Base-by-base conservation (phyloP, 2,888 invertebrate genomes). In the Cephus runcator region DNA sequence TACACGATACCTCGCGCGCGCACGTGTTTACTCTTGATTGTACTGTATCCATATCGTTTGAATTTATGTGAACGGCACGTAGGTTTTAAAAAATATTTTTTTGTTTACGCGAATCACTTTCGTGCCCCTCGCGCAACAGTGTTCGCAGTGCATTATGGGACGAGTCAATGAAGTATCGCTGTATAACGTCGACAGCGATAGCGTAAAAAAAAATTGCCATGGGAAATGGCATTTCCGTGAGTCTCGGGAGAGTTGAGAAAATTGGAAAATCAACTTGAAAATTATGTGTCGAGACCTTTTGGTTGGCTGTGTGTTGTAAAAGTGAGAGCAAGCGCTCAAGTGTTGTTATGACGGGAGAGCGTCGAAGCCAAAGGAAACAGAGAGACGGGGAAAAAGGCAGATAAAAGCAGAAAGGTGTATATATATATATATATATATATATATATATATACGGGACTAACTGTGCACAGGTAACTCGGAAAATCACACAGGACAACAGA, bases 291-390 rank as follows among this genome's bases (percentile, higher is more conserved):
- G 56, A 56, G 23, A 23, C 56, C 56, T 56, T 56, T 56, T 56
- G 56, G 56, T 56, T 56, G 56, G 23, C 23, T 2, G 56, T 23
- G 56, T 56, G 79, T 83, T 81, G 81, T 85, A 83, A 84, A 85
- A 85, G 82, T 81, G 81, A 85, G 83, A 84, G 82, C 79, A 23
- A 56, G 9, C 23, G 6, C 56, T 23, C 2, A 56, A 56, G 56
- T 56, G 56, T 56, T 56, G 56, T 56, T 56, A 56, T 56, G 56
- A 56, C 56, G 56, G 56, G 56, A 23, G 56, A 56, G 23, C 56
- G 56, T 9, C 15, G 6, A 56, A 56, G 23, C 56, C 23, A 56
- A 56, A 56, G 56, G 56, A 56, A 56, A 56, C 56, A 56, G 23
- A 15, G 4, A 35, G 35, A 35, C 35, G 35, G 56, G 56, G 56